phyloP scores from a whole-genome alignment of 2,797 vertebrate species.

The Anabas testudineus region DNA sequence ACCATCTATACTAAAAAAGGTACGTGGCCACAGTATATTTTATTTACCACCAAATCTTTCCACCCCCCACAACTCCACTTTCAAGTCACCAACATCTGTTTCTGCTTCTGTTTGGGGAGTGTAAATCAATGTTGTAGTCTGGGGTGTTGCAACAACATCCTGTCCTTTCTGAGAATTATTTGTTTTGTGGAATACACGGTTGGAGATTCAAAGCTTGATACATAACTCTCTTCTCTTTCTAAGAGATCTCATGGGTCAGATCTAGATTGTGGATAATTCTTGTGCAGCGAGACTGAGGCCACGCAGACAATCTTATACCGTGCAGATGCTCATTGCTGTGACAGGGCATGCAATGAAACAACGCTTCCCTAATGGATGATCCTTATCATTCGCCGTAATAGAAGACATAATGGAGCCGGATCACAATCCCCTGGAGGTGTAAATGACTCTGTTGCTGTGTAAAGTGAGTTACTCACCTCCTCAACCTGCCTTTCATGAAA shows the following conservation, averaged over 20 bases:
- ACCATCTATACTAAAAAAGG: constrained; percentile 26
- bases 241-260: constrained; percentile 60
- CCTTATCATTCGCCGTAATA: constrained; percentile 67
- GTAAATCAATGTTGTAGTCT: constrained; percentile 62
- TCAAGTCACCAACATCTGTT: constrained; percentile 69
- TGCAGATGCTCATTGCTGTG: constrained; percentile 29
- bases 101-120: constrained; percentile 48
- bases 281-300: constrained; percentile 18
- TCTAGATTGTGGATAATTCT: constrained; percentile 56
- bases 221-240: constrained; percentile 63
- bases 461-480: constrained; percentile 37
- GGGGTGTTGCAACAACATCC: constrained; percentile 80
- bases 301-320: constrained; percentile 17
- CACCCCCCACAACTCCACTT: constrained; percentile 42
- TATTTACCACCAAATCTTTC: constrained; percentile 12
- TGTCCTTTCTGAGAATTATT: constrained; percentile 67
- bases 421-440: constrained; percentile 62
- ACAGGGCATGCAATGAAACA: constrained; percentile 62
- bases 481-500: constrained; percentile 32
- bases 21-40: constrained; percentile 24
- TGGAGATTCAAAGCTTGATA: constrained; percentile 47
- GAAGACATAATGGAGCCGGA: constrained; percentile 64
- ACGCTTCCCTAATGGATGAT: constrained; percentile 64
- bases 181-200: constrained; percentile 65
- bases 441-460: constrained; percentile 67